Percentiles rank a stretch among this genome's conserved stretches.
phyloP scores from a whole-genome alignment of 2,113 vertebrate species.

The Otocyon megalotis region DNA sequence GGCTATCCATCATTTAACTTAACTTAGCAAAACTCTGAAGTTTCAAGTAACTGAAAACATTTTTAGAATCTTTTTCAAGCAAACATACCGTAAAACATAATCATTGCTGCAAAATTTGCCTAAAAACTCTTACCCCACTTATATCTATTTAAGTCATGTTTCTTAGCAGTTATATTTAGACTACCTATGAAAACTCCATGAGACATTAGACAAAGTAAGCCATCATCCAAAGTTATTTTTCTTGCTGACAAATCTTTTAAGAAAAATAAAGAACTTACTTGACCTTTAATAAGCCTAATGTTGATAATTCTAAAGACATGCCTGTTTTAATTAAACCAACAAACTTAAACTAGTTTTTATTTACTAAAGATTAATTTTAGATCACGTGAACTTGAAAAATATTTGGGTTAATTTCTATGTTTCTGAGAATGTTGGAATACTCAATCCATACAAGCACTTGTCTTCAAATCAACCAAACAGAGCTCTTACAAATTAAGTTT shows the following conservation, averaged over 20 bases:
- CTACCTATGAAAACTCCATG: background rate
- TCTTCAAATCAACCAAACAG: background rate
- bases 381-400: background rate
- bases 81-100: background rate
- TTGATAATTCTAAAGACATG: background rate
- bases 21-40: background rate
- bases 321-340: background rate
- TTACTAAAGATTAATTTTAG: background rate
- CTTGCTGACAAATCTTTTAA: background rate
- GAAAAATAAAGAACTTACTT: background rate
- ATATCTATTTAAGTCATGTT: background rate
- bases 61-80: background rate
- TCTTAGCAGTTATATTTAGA: background rate
- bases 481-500: background rate
- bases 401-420: background rate
- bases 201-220: background rate
- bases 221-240: background rate
- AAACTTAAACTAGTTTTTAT: background rate
- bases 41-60: background rate
- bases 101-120: background rate
- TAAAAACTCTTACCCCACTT: background rate
- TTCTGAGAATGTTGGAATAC: background rate
- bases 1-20: background rate
- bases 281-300: background rate
- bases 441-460: background rate